phyloP scores from a whole-genome alignment of 2,797 vertebrate species.

The Heliangelus exortis region DNA sequence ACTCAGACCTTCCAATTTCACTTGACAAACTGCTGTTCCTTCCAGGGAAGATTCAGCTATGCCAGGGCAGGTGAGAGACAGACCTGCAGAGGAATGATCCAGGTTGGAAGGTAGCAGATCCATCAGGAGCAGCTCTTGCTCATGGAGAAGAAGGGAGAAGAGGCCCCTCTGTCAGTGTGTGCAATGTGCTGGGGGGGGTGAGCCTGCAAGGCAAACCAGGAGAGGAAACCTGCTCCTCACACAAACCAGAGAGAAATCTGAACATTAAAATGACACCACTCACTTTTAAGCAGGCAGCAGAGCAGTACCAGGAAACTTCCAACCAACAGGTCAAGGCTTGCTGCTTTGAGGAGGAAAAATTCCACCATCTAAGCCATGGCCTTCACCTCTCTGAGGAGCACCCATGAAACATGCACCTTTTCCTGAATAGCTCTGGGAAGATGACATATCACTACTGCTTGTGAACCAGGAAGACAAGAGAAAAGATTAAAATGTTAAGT shows the following conservation, averaged over 20 bases:
- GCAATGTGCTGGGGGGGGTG: rapidly evolving
- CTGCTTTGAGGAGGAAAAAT: not conserved
- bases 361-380: not conserved
- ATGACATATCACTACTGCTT: not conserved
- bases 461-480: not conserved
- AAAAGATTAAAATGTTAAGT: not conserved
- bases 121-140: not conserved
- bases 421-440: not conserved
- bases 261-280: not conserved
- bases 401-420: rapidly evolving
- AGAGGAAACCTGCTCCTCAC: not conserved
- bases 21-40: conserved; percentile 43
- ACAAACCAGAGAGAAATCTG: not conserved
- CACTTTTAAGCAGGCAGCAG: not conserved
- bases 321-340: not conserved
- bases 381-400: not conserved
- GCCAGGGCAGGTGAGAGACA: conserved; percentile 42
- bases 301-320: not conserved
- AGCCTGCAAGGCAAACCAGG: not conserved
- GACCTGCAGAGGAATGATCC: conserved; percentile 22
- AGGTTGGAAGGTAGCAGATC: conserved; percentile 27
- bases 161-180: not conserved
- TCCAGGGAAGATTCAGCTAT: conserved; percentile 40
- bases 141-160: not conserved
- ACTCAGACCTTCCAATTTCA: conserved; percentile 4